Base-by-base conservation (phyloP, 2,797 vertebrate species). In the Columba guinea region DNA sequence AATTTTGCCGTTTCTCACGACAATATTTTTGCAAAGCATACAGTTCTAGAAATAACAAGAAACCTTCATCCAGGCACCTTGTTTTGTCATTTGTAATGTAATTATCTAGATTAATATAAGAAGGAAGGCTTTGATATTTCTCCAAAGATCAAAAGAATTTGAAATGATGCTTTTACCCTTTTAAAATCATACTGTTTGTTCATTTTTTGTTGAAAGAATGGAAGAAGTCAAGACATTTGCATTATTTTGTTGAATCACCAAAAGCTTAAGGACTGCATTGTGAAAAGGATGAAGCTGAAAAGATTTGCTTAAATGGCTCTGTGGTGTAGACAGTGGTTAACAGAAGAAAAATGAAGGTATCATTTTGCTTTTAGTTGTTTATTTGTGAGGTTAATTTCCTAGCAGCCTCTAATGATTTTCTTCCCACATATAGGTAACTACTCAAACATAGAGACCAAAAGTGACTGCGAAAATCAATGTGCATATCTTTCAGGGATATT, bases 141-240 rank as follows among this genome's bases (percentile, higher is more conserved):
- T 82, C 28, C 39, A 82, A 39, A 91, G 32, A 84, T 89, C 74
- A 95, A 93, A 97, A 69, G 7, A 70, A 93, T 51, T 70, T 60
- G 32, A 90, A 93, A 62, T 68, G 1, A 64, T 60, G 20, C 39
- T 34, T 88, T 82, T 76, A 52, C 14, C 19, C 12, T 89, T 90
- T 73, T 0, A 59, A 77, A 84, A 82, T 41, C 3, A 27, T 79
- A 24, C 32, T 62, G 4, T 16, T 84, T 83, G 13, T 79, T 96
- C 27, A 13, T 53, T 71, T 90, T 65, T 64, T 67, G 4, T 64
- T 69, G 51, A 93, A 94, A 93, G 15, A 16, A 46, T 53, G 20
- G 56, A 75, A 69, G 39, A 78, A 46, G 24, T 89, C 27, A 81
- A 56, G 35, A 34, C 2, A 86, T 88, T 95, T 84, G 20, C 51